phyloP scores from a whole-genome alignment of 2,113 vertebrate species.

The Hypomesus transpacificus region DNA sequence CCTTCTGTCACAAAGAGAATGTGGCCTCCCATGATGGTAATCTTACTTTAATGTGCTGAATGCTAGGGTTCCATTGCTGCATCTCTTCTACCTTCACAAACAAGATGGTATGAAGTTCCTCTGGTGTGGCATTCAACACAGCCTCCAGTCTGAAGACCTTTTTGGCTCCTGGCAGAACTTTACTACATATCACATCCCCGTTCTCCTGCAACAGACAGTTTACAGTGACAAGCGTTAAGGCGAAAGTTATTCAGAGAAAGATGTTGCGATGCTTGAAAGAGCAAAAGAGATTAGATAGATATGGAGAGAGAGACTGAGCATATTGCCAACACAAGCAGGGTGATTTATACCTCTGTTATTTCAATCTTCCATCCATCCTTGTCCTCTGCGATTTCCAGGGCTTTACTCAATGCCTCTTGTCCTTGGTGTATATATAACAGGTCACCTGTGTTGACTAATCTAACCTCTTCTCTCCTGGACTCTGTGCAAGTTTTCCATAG shows the following conservation, averaged over 20 bases:
- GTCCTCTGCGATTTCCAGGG: slow-evolving; percentile 66
- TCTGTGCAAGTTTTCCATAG: slow-evolving; percentile 38
- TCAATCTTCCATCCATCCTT: slow-evolving; percentile 66
- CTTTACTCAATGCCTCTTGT: slow-evolving; percentile 61
- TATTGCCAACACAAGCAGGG: no score
- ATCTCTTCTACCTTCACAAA: slow-evolving; percentile 75
- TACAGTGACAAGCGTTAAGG: neutral
- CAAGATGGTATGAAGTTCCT: slow-evolving; percentile 65
- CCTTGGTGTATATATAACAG: slow-evolving; percentile 61
- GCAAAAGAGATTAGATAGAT: neutral
- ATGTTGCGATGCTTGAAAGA: neutral
- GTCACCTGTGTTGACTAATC: slow-evolving; percentile 40
- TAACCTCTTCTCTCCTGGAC: neutral
- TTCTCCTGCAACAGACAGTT: slow-evolving; percentile 50
- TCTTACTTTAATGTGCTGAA: slow-evolving; percentile 69
- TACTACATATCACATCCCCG: slow-evolving; percentile 66
- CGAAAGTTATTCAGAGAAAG: neutral
- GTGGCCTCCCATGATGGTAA: neutral
- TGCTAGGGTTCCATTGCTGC: slow-evolving; percentile 75
- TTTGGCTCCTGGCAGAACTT: slow-evolving; percentile 55
- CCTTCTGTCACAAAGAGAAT: no score
- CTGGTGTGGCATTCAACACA: slow-evolving; percentile 63
- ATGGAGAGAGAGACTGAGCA: neutral
- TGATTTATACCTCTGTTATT: slow-evolving; percentile 56
- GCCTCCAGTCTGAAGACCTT: slow-evolving; percentile 76